Evolutionary conservation across 2,113 vertebrate species (phyloP).

Genomic region (Cranoglanis bouderius): DNA sequence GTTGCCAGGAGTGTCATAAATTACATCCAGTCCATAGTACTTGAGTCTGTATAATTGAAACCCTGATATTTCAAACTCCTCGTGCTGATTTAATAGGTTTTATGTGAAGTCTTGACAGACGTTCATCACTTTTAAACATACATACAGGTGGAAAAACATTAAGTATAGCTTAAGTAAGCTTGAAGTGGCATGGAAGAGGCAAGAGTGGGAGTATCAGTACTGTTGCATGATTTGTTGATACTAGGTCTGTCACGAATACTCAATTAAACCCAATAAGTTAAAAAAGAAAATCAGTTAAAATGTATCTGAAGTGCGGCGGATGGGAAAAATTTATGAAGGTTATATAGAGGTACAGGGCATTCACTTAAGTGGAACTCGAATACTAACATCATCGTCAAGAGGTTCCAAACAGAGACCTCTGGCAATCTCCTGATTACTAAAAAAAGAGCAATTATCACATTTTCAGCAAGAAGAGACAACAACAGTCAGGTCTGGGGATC

Average conservation of each 20-base stretch:
- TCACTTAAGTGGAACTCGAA: not conserved
- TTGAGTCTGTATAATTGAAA: conserved; percentile 78
- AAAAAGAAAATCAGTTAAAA: not conserved
- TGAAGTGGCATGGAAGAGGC: not conserved
- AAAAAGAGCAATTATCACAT: not conserved
- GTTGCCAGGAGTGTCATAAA: conserved; percentile 74
- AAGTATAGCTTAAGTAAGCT: conserved; percentile 16
- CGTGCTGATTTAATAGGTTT: conserved; percentile 58
- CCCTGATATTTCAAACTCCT: conserved; percentile 66
- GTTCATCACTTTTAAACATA: conserved; percentile 50
- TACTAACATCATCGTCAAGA: not conserved
- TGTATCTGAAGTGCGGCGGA: not conserved
- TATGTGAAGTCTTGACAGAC: conserved; percentile 53
- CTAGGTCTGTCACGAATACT: not conserved
- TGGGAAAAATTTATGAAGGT: not conserved
- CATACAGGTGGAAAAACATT: conserved; percentile 33
- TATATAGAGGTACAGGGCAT: not conserved
- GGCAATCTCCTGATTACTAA: not conserved
- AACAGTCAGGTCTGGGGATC: not conserved
- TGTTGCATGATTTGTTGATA: not conserved
- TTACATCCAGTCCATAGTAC: conserved; percentile 76
- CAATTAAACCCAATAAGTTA: not conserved
- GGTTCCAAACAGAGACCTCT: not conserved
- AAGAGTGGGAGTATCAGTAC: not conserved
- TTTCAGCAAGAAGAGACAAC: not conserved